A percentile compares a stretch with the other conserved stretches of the same genome.
Conservation (phyloP, 2,888 invertebrate genomes). For the Metellina segmentata region DNA sequence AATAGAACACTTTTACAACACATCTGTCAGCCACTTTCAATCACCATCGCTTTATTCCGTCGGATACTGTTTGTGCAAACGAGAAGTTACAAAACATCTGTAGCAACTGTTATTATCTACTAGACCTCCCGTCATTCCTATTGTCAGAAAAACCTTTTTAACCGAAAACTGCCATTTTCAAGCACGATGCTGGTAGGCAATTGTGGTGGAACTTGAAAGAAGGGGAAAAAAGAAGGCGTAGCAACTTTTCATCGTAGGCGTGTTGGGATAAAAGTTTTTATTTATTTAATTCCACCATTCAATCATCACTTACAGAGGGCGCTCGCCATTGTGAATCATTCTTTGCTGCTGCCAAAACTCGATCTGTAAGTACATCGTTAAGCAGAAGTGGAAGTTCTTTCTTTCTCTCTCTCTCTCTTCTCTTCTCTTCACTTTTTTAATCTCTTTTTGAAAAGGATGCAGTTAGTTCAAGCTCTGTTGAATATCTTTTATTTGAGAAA, state of each 20-base stretch:
- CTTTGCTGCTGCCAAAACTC: conserved; percentile 64
- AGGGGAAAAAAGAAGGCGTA: conserved; percentile 31
- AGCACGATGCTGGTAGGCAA: conserved; percentile 48
- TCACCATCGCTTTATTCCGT: background rate
- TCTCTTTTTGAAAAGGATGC: conserved; percentile 50
- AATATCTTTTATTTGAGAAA: conserved; percentile 68
- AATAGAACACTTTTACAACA: background rate
- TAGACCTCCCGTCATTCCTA: conserved; percentile 15
- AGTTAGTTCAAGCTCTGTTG: conserved; percentile 68
- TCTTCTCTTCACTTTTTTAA: conserved; percentile 38
- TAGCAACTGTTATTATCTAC: conserved; percentile 21
- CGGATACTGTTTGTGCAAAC: background rate
- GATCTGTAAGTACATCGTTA: conserved; percentile 71
- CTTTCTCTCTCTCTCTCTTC: conserved; percentile 21
- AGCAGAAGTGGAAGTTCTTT: conserved; percentile 60
- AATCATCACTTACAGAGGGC: conserved; percentile 28
- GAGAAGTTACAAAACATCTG: conserved; percentile 26
- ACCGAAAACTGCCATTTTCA: conserved; percentile 35
- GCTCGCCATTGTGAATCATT: conserved; percentile 60
- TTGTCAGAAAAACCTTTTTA: conserved; percentile 26
- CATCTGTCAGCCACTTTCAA: background rate
- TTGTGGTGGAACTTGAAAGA: background rate
- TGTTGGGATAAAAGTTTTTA: conserved; percentile 42
- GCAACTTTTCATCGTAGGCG: conserved; percentile 62
- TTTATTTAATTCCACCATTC: conserved; percentile 58